phyloP scores from a whole-genome alignment of 2,888 invertebrate species.

The Merodon equestris region DNA sequence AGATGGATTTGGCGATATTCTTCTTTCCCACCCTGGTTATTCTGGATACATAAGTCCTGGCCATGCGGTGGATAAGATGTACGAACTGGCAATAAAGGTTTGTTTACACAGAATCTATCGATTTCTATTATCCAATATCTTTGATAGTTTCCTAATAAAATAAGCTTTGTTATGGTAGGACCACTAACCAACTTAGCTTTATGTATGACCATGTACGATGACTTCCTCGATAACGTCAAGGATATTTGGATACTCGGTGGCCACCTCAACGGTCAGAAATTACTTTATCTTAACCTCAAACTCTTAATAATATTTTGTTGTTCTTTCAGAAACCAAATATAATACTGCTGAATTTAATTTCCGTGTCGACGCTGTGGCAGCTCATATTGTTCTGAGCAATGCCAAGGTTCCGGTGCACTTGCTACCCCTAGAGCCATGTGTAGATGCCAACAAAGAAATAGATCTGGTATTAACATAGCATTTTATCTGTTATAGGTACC shows the following conservation, averaged over 20 bases:
- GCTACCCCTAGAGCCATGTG: conserved; percentile 84
- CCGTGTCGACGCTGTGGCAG: conserved; percentile 86
- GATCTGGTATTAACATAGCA: conserved; percentile 65
- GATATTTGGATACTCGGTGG: conserved; percentile 88
- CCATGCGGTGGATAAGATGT: conserved; percentile 82
- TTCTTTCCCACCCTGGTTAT: conserved; percentile 78
- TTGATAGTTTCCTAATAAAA: conserved; percentile 79
- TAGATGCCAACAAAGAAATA: conserved; percentile 72
- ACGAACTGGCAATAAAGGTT: conserved; percentile 82
- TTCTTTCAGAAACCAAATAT: no score
- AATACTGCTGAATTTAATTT: conserved; percentile 87
- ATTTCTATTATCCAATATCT: no score
- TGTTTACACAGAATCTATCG: not conserved
- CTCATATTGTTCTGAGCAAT: conserved; percentile 82
- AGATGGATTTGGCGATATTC: conserved; percentile 85
- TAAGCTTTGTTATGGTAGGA: conserved; percentile 84
- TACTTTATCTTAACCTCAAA: not conserved
- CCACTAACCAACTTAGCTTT: conserved; percentile 89
- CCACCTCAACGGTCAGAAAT: conserved; percentile 82
- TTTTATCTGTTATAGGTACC: not conserved
- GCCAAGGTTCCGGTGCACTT: conserved; percentile 81
- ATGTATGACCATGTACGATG: conserved; percentile 82
- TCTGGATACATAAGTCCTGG: conserved; percentile 79
- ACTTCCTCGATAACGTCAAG: conserved; percentile 82
- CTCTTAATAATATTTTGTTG: no score